A percentile compares a stretch with the other conserved stretches of the same genome.
Evolutionary conservation across 2,797 vertebrate genomes (phyloP).

Genomic region (Macropodus opercularis): DNA sequence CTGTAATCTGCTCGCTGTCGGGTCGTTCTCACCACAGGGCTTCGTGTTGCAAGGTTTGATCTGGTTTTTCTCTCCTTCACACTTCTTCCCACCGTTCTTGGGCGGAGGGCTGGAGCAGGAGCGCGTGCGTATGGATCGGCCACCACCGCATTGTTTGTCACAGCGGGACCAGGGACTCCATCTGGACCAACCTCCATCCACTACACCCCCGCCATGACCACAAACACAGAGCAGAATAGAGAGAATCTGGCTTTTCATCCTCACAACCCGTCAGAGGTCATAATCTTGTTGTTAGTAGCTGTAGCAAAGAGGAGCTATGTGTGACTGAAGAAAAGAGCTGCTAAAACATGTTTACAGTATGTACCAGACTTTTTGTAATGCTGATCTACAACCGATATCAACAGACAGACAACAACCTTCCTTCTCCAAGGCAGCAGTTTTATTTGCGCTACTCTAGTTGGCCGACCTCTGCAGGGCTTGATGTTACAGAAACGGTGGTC

Average conservation of each 20-base stretch:
- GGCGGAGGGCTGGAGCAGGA: constrained; percentile 90
- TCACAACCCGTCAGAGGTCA: neutral
- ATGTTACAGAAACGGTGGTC: constrained; percentile 89
- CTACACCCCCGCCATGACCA: constrained; percentile 59
- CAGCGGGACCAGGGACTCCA: constrained; percentile 93
- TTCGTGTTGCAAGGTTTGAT: constrained; percentile 87
- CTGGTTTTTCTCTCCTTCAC: constrained; percentile 87
- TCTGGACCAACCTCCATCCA: constrained; percentile 88
- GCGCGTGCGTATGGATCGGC: constrained; percentile 85
- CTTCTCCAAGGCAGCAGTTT: no score
- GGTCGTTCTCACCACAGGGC: constrained; percentile 83
- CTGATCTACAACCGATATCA: no score
- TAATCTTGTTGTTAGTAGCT: neutral
- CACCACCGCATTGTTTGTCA: constrained; percentile 87
- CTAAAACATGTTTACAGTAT: no score
- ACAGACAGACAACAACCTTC: no score
- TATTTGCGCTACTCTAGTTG: neutral
- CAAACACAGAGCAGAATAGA: neutral
- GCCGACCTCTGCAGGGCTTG: constrained; percentile 86
- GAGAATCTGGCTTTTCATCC: neutral
- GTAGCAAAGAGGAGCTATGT: no score
- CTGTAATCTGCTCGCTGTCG: neutral
- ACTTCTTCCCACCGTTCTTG: constrained; percentile 88
- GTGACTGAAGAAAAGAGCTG: no score
- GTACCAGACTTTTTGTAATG: no score